Evolutionary conservation across 2,797 vertebrate species (phyloP), one percentile per base, ranked within the genome.

Genomic region (Tinamus major): DNA sequence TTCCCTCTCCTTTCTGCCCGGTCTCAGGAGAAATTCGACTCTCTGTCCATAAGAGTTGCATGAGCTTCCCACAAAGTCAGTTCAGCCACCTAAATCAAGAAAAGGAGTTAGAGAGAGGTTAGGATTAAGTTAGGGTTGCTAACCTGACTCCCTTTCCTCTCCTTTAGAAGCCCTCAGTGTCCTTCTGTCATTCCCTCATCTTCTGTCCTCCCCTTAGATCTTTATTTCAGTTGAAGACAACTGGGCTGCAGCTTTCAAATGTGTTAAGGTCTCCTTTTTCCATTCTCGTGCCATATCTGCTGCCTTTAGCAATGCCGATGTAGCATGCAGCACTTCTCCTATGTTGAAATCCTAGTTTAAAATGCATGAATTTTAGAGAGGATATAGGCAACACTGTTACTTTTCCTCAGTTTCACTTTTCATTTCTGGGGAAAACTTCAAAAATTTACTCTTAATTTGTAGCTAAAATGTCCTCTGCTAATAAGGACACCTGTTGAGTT

Each of bases 21-120:
- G 33, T 48, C 64, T 88, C 53, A 64, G 93, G 56, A 70, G 90
- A 94, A 90, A 87, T 94, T 86, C 80, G 31, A 55, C 44, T 80
- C 53, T 88, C 24, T n/a, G n/a, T 81, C 93, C 85, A 5, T 46
- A 19, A 46, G 46, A 86, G 90, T 81, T 90, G 46, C 90, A 71
- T 41, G 88, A 92, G 89, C 96, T 96, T 96, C 96, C 94, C 92
- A 94, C 90, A 90, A 94, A 94, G 90, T 94, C 96, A 95, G 88
- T 93, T 94, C 94, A 94, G 90, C 85, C 92, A 92, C 85, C 71
- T 94, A 93, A 94, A 96, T 96, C 91, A 96, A 95, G 90, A 78
- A 67, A 74, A 96, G 94, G 95, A 96, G 92, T 96, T 96, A 70
- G 33, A 84, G 79, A 76, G 78, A 93, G 95, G 92, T 96, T 93